A percentile compares a stretch with the other conserved stretches of the same genome.
Conservation (phyloP, 2,797 vertebrate species). For the Atherinosoma microstoma region DNA sequence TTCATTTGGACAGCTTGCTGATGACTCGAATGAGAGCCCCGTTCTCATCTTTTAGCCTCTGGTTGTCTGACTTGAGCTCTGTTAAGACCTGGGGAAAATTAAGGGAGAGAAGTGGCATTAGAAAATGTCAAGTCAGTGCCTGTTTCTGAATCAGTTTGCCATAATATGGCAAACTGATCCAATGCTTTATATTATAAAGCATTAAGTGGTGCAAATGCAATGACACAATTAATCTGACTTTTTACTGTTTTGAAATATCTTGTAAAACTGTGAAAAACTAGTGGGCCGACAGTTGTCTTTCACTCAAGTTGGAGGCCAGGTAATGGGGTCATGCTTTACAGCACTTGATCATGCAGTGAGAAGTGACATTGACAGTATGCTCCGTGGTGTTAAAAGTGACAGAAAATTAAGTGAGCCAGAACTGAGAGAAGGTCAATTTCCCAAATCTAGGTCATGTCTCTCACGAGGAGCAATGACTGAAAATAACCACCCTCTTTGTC, state of each 20-base stretch:
- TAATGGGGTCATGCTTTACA: slow-evolving; percentile 58
- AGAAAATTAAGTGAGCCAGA: slow-evolving; percentile 44
- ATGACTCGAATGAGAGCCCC: slow-evolving; percentile 98
- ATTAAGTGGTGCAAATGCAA: background rate
- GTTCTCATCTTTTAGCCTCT: slow-evolving; percentile 97
- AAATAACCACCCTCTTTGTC: slow-evolving; percentile 69
- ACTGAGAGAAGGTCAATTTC: slow-evolving; percentile 61
- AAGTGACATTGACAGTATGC: slow-evolving; percentile 40
- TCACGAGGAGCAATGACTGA: slow-evolving; percentile 65
- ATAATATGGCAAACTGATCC: too few species aligned
- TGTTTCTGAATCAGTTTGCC: slow-evolving; percentile 13
- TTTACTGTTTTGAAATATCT: background rate
- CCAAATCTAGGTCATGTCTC: slow-evolving; percentile 71
- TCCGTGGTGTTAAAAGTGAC: slow-evolving; percentile 47
- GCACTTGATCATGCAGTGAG: slow-evolving; percentile 66
- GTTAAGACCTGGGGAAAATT: slow-evolving; percentile 87
- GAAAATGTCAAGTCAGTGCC: background rate
- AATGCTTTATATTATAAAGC: slow-evolving; percentile 3
- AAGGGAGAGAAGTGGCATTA: slow-evolving; percentile 32
- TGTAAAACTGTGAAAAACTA: background rate
- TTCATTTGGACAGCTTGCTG: slow-evolving; percentile 97
- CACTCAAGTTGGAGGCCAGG: slow-evolving; percentile 21
- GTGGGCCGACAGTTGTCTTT: slow-evolving; percentile 3
- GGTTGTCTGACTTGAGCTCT: slow-evolving; percentile 97
- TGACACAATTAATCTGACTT: background rate